These are phyloP conservation scores for Helarctos malayanus DNA, from an alignment of 2,797 vertebrate species.

Conservation along the genomic window DNA sequence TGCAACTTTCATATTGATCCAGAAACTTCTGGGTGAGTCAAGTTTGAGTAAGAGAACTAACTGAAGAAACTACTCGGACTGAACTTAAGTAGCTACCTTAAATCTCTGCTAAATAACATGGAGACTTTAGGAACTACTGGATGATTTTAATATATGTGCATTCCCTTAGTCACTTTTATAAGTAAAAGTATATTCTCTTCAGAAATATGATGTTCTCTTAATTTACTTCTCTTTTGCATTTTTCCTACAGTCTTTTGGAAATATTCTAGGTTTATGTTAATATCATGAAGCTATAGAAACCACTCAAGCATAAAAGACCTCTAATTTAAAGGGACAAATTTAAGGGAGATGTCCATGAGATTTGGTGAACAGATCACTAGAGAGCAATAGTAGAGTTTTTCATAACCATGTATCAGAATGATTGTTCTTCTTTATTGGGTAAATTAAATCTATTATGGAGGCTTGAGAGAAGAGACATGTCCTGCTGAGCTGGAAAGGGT, in stretches of 20 bases:
- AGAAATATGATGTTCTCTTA: neutral
- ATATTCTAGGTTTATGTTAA: neutral
- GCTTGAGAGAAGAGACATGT: slow-evolving; percentile 15
- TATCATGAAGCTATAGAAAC: neutral
- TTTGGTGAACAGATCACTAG: neutral
- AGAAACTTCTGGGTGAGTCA: neutral
- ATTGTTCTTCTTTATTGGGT: neutral
- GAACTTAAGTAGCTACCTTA: neutral
- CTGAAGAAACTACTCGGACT: neutral
- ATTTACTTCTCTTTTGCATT: slow-evolving; percentile 1
- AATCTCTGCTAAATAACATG: neutral
- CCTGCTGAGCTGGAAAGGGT: slow-evolving; percentile 69
- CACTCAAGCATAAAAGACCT: neutral
- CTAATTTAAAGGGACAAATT: neutral
- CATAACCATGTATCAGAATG: neutral
- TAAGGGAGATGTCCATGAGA: neutral
- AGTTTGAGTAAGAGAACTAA: neutral
- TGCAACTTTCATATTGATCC: neutral
- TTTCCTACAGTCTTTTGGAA: neutral
- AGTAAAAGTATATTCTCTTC: neutral
- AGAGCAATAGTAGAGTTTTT: neutral
- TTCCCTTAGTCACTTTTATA: neutral
- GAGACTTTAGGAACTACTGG: neutral
- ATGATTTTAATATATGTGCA: neutral
- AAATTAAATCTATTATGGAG: slow-evolving; percentile 3